Conservation (phyloP, 2,113 vertebrate species). For the Synodontis membranacea region DNA sequence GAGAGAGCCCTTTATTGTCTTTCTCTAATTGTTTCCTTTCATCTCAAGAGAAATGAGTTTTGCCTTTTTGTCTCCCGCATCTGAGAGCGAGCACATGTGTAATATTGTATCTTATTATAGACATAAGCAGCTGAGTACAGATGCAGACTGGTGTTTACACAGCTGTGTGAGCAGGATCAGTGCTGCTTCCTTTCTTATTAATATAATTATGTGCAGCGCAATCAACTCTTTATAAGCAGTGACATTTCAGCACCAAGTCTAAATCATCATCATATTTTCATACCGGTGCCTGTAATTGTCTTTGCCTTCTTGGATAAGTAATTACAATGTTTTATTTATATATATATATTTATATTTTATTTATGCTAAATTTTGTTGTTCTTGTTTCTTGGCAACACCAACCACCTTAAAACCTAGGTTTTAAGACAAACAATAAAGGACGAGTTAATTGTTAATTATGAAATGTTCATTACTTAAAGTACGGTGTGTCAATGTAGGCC, state of each 20-base stretch:
- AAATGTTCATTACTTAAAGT: background rate
- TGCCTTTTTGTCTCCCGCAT: constrained; percentile 20
- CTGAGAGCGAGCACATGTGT: constrained; percentile 28
- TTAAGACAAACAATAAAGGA: background rate
- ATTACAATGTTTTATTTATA: background rate
- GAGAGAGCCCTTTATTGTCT: constrained; percentile 15
- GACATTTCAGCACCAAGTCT: background rate
- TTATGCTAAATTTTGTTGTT: background rate
- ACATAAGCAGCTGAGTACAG: constrained; percentile 38
- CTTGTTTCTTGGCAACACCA: constrained; percentile 2
- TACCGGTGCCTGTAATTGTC: background rate
- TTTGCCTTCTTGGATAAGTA: constrained; percentile 18
- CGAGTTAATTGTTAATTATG: background rate
- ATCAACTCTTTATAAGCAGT: background rate
- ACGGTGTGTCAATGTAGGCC: background rate
- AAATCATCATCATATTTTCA: constrained; percentile 22
- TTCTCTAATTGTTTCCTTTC: constrained; percentile 43
- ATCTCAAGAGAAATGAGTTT: constrained; percentile 31
- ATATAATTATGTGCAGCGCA: constrained; percentile 17
- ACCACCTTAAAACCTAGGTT: background rate
- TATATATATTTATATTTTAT: background rate
- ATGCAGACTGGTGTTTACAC: constrained; percentile 40
- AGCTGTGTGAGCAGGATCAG: constrained; percentile 34
- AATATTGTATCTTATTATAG: constrained; percentile 40
- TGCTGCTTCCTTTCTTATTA: background rate